These are phyloP conservation scores for Cepaea nemoralis DNA, from an alignment of 1,140 invertebrate genomes.

Conservation along the genomic window DNA sequence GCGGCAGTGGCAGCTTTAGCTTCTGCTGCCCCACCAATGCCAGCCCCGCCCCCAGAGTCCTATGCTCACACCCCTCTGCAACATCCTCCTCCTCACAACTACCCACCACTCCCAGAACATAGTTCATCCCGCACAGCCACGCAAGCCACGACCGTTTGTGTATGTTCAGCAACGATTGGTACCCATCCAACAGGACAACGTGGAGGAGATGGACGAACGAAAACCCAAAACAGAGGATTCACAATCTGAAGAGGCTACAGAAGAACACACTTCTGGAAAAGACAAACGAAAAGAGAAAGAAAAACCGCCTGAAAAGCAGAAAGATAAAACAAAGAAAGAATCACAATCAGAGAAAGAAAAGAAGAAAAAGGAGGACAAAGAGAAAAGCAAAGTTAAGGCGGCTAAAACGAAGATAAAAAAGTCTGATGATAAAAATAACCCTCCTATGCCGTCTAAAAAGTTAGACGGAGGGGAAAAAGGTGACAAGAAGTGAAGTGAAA, in stretches of 20 bases:
- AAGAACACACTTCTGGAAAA: background rate
- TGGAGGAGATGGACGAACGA: constrained; percentile 49
- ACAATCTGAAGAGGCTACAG: background rate
- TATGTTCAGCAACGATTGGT: constrained; percentile 62
- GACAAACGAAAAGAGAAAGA: constrained; percentile 17
- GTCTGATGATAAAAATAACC: background rate
- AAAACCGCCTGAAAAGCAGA: constrained; percentile 20
- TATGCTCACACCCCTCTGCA: background rate
- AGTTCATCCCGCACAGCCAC: constrained; percentile 46
- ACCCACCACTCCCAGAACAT: constrained; percentile 46
- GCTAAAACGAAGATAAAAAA: background rate
- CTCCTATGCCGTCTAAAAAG: background rate
- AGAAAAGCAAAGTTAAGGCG: background rate
- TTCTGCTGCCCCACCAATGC: background rate
- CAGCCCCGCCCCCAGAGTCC: background rate
- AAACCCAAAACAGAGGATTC: constrained; percentile 36
- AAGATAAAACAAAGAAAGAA: constrained; percentile 21
- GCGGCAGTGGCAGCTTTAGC: constrained; percentile 23
- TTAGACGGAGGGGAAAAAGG: background rate
- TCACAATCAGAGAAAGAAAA: background rate
- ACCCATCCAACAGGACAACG: constrained; percentile 66
- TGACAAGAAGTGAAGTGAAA: background rate
- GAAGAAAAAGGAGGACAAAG: background rate
- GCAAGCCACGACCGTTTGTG: constrained; percentile 63
- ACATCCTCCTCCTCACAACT: constrained; percentile 42